Evolutionary conservation across 2,113 vertebrate genomes (phyloP), one percentile per base, ranked within the genome.

Genomic region (Thalassoma bifasciatum): DNA sequence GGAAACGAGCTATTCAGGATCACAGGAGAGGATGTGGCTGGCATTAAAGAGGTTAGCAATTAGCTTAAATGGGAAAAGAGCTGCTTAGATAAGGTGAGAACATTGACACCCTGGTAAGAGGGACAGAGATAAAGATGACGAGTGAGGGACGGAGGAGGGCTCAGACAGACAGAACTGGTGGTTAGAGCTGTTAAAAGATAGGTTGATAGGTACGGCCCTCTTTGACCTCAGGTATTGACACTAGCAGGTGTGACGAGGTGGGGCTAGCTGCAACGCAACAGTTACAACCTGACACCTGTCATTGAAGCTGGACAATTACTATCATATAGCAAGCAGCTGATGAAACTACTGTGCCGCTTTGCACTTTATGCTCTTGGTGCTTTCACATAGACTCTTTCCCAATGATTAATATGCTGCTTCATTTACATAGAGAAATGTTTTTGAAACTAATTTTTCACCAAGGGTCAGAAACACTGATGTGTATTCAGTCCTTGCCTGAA

Each of bases 21-120:
- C 89, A 91, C 88, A 91, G 87, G 85, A 84, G 72, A 91, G 86
- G 89, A 91, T 85, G 84, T 86, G 84, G 82, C 72, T 73, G 36
- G 81, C 64, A 79, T 88, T 86, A 79, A 91, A 78, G 83, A 88
- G 77, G 76, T 81, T 87, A 83, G 75, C 84, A 82, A 89, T 91
- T 89, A 88, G 82, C 54, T 56, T 83, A 69, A 85, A 90, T 60
- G 77, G 83, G 52, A 80, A 83, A 84, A 81, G 80, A 67, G 72
- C 81, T 26, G 72, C 66, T 85, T 66, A 87, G 79, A 87, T 87
- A 87, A 89, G 86, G 81, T 52, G 79, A 88, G 86, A 87, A 90
- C 63, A 44, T 44, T 68, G 67, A 88, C 75, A 80, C 77, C 3
- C 16, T 22, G 46, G 72, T 57, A 23, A 58, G 71, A 78, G 40